These are phyloP conservation scores for Xenops minutus DNA, from an alignment of 2,797 vertebrate genomes.

Conservation along the genomic window DNA sequence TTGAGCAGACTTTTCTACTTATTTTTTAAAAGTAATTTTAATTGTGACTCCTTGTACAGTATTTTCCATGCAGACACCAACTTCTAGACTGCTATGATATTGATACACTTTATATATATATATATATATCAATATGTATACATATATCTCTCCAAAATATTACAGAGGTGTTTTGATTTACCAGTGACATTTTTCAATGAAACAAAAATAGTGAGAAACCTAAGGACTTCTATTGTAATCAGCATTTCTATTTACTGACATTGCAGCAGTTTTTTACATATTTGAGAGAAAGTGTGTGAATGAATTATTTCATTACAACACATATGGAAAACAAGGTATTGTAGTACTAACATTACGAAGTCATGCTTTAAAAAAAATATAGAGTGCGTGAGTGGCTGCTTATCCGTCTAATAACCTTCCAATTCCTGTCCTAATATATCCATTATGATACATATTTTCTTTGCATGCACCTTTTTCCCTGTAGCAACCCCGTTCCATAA, in stretches of 20 bases:
- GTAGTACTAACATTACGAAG: neutral
- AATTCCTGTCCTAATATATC: neutral
- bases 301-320: neutral
- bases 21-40: neutral
- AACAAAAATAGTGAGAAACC: neutral
- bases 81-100: neutral
- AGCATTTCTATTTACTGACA: neutral
- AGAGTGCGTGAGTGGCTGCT: accelerated
- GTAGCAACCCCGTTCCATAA: neutral
- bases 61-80: neutral
- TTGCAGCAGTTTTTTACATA: neutral
- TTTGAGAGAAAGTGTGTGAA: neutral
- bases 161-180: neutral
- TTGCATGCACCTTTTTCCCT: accelerated
- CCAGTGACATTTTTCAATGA: neutral
- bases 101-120: accelerated
- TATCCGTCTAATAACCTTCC: neutral
- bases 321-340: neutral
- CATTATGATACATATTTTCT: neutral
- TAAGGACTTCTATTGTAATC: neutral
- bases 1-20: neutral
- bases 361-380: neutral
- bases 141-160: neutral
- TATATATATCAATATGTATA: neutral
- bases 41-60: neutral